Evolutionary conservation across 2,113 vertebrate genomes (phyloP).

Genomic region (Oenanthe oenanthe): DNA sequence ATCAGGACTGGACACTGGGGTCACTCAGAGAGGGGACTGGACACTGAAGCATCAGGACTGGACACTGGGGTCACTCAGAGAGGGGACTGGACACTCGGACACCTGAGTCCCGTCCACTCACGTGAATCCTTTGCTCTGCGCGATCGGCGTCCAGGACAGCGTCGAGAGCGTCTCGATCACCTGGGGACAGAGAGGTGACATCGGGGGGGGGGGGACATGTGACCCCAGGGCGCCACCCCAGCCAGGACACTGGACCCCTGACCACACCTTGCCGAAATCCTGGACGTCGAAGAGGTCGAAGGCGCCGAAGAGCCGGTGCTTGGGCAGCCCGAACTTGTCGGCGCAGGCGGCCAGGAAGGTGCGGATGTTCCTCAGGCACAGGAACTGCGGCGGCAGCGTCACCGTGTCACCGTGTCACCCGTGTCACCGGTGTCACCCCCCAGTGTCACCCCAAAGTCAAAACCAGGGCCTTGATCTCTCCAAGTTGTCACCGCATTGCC

Average conservation of each 20-base stretch:
- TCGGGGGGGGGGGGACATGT: rapidly evolving
- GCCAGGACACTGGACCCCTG: not conserved
- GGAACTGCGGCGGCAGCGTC: slow-evolving; percentile 75
- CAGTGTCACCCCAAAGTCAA: not conserved
- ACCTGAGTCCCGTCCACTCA: not conserved
- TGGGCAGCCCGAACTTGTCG: slow-evolving; percentile 85
- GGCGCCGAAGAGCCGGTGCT: slow-evolving; percentile 90
- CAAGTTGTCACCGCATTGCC: not conserved
- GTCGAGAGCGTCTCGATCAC: slow-evolving; percentile 10
- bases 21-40: not conserved
- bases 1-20: too few species aligned
- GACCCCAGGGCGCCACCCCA: rapidly evolving
- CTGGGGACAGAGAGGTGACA: not conserved
- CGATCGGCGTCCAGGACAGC: slow-evolving; percentile 26
- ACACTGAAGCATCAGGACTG: not conserved
- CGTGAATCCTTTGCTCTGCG: slow-evolving; percentile 37
- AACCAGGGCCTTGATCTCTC: rapidly evolving
- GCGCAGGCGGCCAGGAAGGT: slow-evolving; percentile 86
- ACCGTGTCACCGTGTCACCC: rapidly evolving
- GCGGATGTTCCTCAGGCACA: slow-evolving; percentile 95
- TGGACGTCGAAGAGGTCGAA: slow-evolving; percentile 95
- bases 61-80: not conserved
- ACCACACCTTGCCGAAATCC: slow-evolving; percentile 90
- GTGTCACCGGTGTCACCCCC: too few species aligned
- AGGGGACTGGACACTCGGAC: not conserved